Percentiles rank a stretch among this genome's conserved stretches.
Conservation (phyloP, 2,888 invertebrate genomes). For the Unio pictorum region DNA sequence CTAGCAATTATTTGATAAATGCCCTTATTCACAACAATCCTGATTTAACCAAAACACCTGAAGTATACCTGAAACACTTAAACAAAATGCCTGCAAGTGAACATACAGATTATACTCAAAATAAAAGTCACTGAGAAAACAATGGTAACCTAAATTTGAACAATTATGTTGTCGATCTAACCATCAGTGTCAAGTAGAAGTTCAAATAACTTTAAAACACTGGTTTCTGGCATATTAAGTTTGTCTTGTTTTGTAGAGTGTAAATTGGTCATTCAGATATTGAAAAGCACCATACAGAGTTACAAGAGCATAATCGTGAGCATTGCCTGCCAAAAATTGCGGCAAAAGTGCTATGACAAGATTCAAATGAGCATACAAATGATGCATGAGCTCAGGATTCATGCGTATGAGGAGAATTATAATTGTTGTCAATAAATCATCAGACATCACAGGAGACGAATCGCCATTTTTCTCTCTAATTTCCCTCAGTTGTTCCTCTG, state of each 20-base stretch:
- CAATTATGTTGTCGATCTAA: too few relatives aligned
- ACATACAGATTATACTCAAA: too few relatives aligned
- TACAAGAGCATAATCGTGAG: conserved; percentile 59
- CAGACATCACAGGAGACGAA: conserved; percentile 35
- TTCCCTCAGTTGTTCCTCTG: conserved; percentile 24
- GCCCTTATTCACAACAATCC: too few relatives aligned
- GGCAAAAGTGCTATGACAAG: conserved; percentile 58
- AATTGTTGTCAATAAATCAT: conserved; percentile 54
- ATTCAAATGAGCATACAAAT: conserved; percentile 53
- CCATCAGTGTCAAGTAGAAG: too few relatives aligned
- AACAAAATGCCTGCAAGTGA: too few relatives aligned
- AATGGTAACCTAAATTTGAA: too few relatives aligned
- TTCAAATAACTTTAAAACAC: too few relatives aligned
- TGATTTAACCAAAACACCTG: too few relatives aligned
- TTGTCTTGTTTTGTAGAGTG: conserved; percentile 23
- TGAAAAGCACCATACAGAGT: conserved; percentile 61
- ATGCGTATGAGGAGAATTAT: conserved; percentile 51
- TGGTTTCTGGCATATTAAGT: background rate
- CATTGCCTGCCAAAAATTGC: conserved; percentile 54
- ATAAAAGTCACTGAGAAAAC: too few relatives aligned
- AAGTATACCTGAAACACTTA: too few relatives aligned
- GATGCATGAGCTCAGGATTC: conserved; percentile 28
- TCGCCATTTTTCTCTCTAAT: conserved; percentile 15
- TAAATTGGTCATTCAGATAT: conserved; percentile 51
- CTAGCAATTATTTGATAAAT: too few relatives aligned